Evolutionary conservation across 2,113 vertebrate species (phyloP).

Genomic region (Cichladusa arquata): DNA sequence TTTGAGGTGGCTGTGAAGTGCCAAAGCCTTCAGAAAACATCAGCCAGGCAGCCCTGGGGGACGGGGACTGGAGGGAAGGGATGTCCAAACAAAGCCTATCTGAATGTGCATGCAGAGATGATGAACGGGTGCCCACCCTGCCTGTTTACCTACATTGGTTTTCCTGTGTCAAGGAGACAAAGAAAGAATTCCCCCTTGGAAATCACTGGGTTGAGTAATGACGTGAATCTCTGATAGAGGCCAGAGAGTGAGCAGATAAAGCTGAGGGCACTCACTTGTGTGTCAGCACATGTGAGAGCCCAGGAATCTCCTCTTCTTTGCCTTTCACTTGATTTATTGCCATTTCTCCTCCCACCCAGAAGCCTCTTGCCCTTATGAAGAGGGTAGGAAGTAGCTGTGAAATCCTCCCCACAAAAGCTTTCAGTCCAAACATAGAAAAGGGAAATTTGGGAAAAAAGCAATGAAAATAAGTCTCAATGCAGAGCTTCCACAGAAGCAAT

Average conservation of each 20-base stretch:
- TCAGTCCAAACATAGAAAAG: background rate
- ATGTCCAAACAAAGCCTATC: background rate
- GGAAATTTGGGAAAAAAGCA: background rate
- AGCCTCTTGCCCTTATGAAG: background rate
- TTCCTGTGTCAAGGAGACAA: background rate
- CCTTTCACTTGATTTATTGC: background rate
- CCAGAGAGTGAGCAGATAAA: background rate
- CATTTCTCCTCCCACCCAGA: background rate
- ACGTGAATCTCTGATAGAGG: background rate
- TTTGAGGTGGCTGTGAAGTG: background rate
- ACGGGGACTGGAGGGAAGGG: background rate
- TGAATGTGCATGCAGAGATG: background rate
- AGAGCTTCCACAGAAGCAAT: background rate
- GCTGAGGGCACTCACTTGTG: background rate
- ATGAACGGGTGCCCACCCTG: background rate
- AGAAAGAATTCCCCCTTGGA: background rate
- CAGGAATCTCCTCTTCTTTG: background rate
- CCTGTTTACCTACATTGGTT: background rate
- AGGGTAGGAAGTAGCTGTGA: background rate
- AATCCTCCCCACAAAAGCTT: background rate
- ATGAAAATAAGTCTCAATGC: background rate
- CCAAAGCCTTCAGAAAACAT: background rate
- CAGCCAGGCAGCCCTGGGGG: background rate
- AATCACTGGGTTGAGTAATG: background rate
- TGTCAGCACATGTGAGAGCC: background rate